phyloP scores from a whole-genome alignment of 2,888 invertebrate genomes.

The Drosophila barbarae region DNA sequence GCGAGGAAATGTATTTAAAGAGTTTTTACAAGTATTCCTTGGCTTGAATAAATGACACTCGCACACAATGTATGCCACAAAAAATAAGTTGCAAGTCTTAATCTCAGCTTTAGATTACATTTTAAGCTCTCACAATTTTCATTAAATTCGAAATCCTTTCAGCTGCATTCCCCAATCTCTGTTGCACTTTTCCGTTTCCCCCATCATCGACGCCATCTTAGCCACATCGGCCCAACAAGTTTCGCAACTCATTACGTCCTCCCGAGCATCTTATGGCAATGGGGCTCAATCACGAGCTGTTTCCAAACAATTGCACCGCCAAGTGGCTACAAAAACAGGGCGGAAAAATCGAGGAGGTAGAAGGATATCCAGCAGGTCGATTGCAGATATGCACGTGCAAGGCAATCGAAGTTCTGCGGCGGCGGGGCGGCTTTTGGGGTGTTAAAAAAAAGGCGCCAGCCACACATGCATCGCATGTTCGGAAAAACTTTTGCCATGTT shows the following conservation, averaged over 20 bases:
- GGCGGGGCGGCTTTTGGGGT: conserved; percentile 46
- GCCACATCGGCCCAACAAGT: conserved; percentile 31
- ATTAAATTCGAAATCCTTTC: not conserved
- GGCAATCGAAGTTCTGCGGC: conserved; percentile 57
- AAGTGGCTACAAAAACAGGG: conserved; percentile 73
- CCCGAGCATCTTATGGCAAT: conserved; percentile 39
- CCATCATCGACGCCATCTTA: conserved; percentile 23
- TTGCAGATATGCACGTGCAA: conserved; percentile 64
- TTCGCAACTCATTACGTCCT: conserved; percentile 41
- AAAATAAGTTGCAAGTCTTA: not conserved
- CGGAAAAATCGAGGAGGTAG: not conserved
- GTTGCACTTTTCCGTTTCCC: conserved; percentile 16
- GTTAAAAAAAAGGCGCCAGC: conserved; percentile 52
- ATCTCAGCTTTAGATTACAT: not conserved
- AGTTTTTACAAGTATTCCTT: not conserved
- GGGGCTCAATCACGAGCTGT: conserved; percentile 66
- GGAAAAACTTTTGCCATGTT: conserved; percentile 67
- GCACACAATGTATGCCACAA: not conserved
- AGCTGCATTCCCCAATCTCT: conserved; percentile 1
- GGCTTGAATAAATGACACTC: conserved; percentile 14
- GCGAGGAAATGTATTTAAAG: conserved; percentile 7
- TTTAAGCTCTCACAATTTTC: not conserved
- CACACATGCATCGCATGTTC: conserved; percentile 56
- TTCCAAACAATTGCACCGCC: conserved; percentile 78
- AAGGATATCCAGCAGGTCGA: conserved; percentile 28